Conservation (phyloP, 2,113 vertebrate species). For the Epinephelus moara region DNA sequence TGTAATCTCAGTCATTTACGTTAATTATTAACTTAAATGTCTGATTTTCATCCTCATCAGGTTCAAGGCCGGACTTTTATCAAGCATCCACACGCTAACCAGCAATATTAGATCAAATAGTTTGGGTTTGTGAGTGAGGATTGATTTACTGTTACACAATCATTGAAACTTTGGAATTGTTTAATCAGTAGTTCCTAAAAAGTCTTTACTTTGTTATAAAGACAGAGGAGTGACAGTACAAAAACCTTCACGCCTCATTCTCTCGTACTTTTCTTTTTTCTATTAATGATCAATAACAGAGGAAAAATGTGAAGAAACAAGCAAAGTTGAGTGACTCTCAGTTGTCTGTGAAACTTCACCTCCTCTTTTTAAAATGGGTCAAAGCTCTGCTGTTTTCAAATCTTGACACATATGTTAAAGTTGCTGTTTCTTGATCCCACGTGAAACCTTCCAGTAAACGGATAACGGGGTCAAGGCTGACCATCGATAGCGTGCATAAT, state of each 20-base stretch:
- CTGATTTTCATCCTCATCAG: slow-evolving; percentile 45
- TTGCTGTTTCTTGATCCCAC: slow-evolving; percentile 10
- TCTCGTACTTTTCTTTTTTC: neutral
- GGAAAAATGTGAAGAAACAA: neutral
- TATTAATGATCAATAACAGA: neutral
- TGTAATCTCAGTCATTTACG: slow-evolving; percentile 56
- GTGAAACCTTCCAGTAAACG: neutral
- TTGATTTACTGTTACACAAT: neutral
- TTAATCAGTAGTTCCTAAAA: neutral
- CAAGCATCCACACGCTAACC: slow-evolving; percentile 50
- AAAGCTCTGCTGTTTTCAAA: slow-evolving; percentile 9
- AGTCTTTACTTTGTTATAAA: neutral
- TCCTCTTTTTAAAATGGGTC: neutral
- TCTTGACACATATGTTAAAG: neutral
- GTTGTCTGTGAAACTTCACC: slow-evolving; percentile 18
- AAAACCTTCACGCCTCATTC: neutral
- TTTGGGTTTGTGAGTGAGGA: neutral
- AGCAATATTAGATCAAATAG: slow-evolving; percentile 10
- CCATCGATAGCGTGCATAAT: neutral
- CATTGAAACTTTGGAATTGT: neutral
- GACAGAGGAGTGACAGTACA: neutral
- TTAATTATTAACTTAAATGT: slow-evolving; percentile 75
- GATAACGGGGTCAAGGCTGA: slow-evolving; percentile 49
- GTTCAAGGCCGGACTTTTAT: slow-evolving; percentile 77
- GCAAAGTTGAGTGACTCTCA: neutral